phyloP scores from a whole-genome alignment of 2,888 invertebrate genomes.

The Leucoptera coffeella region DNA sequence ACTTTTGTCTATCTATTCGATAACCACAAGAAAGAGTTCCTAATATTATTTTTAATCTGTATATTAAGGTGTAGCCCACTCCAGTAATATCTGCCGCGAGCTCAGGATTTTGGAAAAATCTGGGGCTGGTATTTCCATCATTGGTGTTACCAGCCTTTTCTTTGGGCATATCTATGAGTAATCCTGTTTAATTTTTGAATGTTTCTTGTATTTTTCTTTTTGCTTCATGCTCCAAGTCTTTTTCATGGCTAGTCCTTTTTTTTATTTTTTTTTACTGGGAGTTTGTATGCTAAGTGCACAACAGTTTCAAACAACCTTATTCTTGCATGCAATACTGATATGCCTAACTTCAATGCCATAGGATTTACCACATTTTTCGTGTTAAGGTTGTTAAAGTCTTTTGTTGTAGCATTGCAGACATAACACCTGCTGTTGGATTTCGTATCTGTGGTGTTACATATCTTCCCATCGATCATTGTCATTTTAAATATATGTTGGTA shows the following conservation, averaged over 20 bases:
- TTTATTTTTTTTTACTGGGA: slow-evolving; percentile 13
- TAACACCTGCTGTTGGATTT: slow-evolving; percentile 13
- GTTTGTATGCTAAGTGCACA: slow-evolving; percentile 14
- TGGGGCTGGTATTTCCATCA: slow-evolving; percentile 8
- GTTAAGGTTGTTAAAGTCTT: slow-evolving; percentile 12
- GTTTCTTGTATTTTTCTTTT: slow-evolving; percentile 4
- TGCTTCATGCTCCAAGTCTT: slow-evolving; percentile 6
- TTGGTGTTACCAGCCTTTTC: slow-evolving; percentile 6
- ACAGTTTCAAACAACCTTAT: slow-evolving; percentile 12
- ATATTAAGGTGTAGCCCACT: slow-evolving; percentile 10
- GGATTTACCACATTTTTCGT: slow-evolving; percentile 7
- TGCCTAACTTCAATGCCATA: slow-evolving; percentile 10
- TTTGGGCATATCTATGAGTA: slow-evolving; percentile 8
- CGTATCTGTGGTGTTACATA: slow-evolving; percentile 14
- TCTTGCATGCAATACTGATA: slow-evolving; percentile 12
- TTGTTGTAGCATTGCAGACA: slow-evolving; percentile 12
- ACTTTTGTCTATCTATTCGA: slow-evolving; percentile 1
- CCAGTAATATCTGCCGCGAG: slow-evolving; percentile 11
- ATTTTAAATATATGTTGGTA: slow-evolving; percentile 6
- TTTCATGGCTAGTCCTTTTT: slow-evolving; percentile 7
- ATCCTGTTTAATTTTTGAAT: slow-evolving; percentile 6
- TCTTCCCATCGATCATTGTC: slow-evolving; percentile 14
- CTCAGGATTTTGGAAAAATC: slow-evolving; percentile 10
- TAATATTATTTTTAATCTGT: slow-evolving; percentile 1
- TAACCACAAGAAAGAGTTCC: not conserved